Base-by-base conservation (phyloP, 2,888 invertebrate species). In the Drosophila tripunctata region DNA sequence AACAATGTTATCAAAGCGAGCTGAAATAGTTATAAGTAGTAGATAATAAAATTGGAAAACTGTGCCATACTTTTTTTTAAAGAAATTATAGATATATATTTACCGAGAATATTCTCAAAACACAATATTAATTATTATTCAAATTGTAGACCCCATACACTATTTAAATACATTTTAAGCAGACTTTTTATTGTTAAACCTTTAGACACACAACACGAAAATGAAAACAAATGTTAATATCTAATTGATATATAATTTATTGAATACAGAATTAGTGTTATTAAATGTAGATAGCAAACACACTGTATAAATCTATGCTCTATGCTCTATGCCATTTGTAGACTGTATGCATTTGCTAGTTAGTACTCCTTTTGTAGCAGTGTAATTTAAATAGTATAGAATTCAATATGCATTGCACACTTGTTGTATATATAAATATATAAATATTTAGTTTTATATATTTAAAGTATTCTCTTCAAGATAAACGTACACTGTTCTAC, bases 381-480 rank as follows among this genome's bases (percentile, higher is more conserved):
- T 33, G 4, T 24, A 22, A 47, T 7, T 22, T 17, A 1, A 22
- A 6, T n/a, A n/a, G n/a, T n/a, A 22, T 35, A 19, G 27, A 50
- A 38, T 19, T 50, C 14, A 21, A 40, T n/a, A 30, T 30, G 30
- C 27, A 38, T 40, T 40, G 15, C 38, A 55, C 41, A 33, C 15
- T 19, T 19, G 21, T 64, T 36, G 45, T 33, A 12, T n/a, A 54
- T 14, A 31, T 35, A 12, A 10, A 19, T n/a, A 14, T 31, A 14
- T 14, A 8, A 17, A 35, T 38, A 30, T 19, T 56, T 63, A 31
- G 22, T 36, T 36, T 45, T 19, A 51, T 41, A 33, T 24, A 33
- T 21, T 17, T 44, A 33, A 71, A 44, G 58, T 54, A 57, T 66
- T 65, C 50, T 14, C 4, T 54, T 14, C 4, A 14, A 51, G 12